Evolutionary conservation across 2,888 invertebrate species (phyloP), one percentile per base, ranked within the genome.

Genomic region (Caenorhabditis afra): DNA sequence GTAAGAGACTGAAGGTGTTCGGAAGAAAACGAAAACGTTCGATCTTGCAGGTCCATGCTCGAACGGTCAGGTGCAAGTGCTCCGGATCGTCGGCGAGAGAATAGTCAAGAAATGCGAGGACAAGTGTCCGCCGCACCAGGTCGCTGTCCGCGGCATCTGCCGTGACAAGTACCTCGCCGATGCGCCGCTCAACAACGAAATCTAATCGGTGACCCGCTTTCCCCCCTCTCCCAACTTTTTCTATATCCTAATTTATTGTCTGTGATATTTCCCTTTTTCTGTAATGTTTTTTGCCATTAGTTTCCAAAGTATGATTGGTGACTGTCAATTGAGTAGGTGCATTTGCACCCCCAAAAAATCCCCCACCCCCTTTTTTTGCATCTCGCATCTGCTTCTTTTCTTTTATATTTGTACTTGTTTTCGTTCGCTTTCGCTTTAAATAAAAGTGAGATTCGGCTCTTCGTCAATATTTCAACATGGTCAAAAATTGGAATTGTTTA

Each of bases 21-120:
- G 16, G 14, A 14, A 23, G 23, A 5, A 29, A 29, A 29, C 29
- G 4, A 29, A 29, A 3, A 29, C 29, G 7, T 29, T 29, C n/a
- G n/a, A n/a, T n/a, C n/a, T 64, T 81, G 3, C 68, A 86, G 84
- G 85, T 23, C 85, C 83, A 11, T 89, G 89, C 68, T 85, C 88
- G 8, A 81, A 79, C 41, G 81, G 82, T 23, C 85, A 88, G 65
- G 88, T 89, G 14, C 88, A 88, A 81, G 89, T 89, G 44, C 81
- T 85, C 20, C 81, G 87, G 61, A 86, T 89, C 44, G 82, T 87
- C 70, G 86, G 85, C 37, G 89, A 89, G 58, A 79, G 84, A 50
- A 86, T 89, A 61, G 86, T 87, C 65, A 88, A 89, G 81, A 85
- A 87, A 65, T 89, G 89, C 67, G 89, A 89, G 58, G 85, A 81